phyloP scores from a whole-genome alignment of 2,113 vertebrate species.

The Alosa alosa region DNA sequence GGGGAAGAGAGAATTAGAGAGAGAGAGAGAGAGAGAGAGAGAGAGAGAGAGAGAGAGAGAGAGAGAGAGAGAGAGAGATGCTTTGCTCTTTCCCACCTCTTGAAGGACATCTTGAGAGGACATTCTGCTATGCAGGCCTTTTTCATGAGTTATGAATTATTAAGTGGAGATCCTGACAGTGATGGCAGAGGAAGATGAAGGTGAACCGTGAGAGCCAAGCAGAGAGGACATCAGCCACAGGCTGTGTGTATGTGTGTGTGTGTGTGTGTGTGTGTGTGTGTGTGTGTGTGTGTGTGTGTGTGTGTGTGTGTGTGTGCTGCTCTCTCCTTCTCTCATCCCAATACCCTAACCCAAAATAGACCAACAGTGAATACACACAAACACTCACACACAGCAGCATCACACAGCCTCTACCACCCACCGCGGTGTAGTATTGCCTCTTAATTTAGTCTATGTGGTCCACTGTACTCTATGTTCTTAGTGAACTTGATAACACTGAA shows the following conservation, averaged over 20 bases:
- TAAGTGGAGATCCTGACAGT: slow-evolving; percentile 20
- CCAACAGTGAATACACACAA: background rate
- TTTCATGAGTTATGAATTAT: slow-evolving; percentile 67
- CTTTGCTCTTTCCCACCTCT: background rate
- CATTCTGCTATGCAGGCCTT: slow-evolving; percentile 26
- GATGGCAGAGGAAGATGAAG: slow-evolving; percentile 68
- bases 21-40: slow-evolving; percentile 15
- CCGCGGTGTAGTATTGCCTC: background rate
- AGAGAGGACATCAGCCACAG: background rate
- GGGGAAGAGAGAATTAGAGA: background rate
- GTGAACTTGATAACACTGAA: background rate
- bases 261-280: slow-evolving; percentile 6
- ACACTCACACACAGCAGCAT: background rate
- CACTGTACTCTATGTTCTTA: background rate
- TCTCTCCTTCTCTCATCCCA: background rate
- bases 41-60: background rate
- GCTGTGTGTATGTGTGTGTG: background rate
- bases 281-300: background rate
- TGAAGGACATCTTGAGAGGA: slow-evolving; percentile 23
- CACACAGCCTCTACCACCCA: background rate
- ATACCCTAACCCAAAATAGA: background rate
- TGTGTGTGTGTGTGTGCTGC: background rate
- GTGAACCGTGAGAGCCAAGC: slow-evolving; percentile 56
- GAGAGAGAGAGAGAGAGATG: background rate
- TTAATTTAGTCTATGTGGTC: background rate